Percentiles rank a stretch among this genome's conserved stretches.
These are phyloP conservation scores for Platysternon megacephalum DNA, from an alignment of 2,113 vertebrate species.

Conservation along the genomic window DNA sequence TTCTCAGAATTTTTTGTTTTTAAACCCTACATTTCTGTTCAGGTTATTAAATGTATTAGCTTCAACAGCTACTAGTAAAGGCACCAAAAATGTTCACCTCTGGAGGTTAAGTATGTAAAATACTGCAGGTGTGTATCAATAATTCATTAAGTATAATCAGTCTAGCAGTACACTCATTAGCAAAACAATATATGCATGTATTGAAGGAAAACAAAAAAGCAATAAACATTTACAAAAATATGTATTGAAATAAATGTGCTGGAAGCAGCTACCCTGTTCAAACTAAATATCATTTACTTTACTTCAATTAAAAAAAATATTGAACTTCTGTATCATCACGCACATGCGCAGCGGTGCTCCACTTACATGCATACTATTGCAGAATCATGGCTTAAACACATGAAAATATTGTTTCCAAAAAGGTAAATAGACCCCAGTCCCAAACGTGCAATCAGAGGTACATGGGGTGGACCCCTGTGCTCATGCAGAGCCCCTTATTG, in stretches of 20 bases:
- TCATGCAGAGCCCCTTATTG: background rate
- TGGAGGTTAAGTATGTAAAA: constrained; percentile 1
- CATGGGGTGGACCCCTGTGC: background rate
- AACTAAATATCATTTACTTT: background rate
- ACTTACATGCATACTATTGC: background rate
- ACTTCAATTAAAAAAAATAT: background rate
- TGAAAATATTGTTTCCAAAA: background rate
- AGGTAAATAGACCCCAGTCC: background rate
- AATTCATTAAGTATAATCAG: constrained; percentile 13
- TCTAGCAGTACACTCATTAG: background rate
- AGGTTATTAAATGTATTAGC: background rate
- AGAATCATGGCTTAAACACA: background rate
- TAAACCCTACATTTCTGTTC: background rate
- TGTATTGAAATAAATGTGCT: constrained; percentile 2
- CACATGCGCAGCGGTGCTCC: background rate
- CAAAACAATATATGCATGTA: background rate
- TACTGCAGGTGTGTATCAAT: background rate
- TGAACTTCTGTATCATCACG: background rate
- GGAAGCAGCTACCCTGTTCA: background rate
- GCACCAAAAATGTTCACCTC: background rate
- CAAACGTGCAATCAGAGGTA: background rate
- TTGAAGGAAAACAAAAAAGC: background rate
- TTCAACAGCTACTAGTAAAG: background rate
- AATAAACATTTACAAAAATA: constrained; percentile 9
- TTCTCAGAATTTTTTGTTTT: background rate